Percentiles rank a stretch among this genome's conserved stretches.
Conservation (phyloP, 2,888 invertebrate species). For the Plebejus anna region DNA sequence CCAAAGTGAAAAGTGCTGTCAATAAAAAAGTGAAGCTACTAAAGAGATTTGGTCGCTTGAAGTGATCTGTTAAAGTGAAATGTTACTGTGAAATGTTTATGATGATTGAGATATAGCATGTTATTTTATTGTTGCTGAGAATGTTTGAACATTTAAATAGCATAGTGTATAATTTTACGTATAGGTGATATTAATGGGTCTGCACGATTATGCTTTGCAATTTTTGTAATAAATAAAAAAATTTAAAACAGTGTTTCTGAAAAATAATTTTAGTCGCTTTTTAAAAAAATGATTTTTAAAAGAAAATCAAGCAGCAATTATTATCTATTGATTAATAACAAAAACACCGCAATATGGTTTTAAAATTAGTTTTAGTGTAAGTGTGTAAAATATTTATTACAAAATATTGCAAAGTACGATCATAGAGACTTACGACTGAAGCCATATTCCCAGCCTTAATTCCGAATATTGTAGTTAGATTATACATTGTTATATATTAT, state of each 20-base stretch:
- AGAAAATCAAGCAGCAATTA: not conserved
- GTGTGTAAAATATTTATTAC: not conserved
- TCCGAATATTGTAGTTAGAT: not conserved
- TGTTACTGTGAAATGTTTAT: slow-evolving; percentile 6
- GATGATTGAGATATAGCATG: not conserved
- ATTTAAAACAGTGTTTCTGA: not conserved
- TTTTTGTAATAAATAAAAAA: not conserved
- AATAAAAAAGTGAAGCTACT: slow-evolving; percentile 66
- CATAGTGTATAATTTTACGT: not conserved
- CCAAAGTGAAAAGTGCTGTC: slow-evolving; percentile 58
- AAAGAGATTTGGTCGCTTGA: slow-evolving; percentile 67
- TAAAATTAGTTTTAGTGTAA: not conserved
- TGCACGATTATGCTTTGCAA: not conserved
- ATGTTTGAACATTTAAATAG: not conserved
- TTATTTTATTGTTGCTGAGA: slow-evolving; percentile 11
- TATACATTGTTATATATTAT: slow-evolving; percentile 15
- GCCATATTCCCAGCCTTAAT: slow-evolving; percentile 23
- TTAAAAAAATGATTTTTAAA: not conserved
- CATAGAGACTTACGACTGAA: slow-evolving; percentile 6
- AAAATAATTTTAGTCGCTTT: not conserved
- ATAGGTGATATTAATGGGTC: slow-evolving; percentile 8
- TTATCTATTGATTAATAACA: not conserved
- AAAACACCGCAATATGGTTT: not conserved
- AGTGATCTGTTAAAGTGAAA: not conserved
- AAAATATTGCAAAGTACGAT: not conserved